Percentiles rank a stretch among this genome's conserved stretches.
Evolutionary conservation across 1,140 invertebrate species (phyloP).

Genomic region (Harlomillsia oculata): DNA sequence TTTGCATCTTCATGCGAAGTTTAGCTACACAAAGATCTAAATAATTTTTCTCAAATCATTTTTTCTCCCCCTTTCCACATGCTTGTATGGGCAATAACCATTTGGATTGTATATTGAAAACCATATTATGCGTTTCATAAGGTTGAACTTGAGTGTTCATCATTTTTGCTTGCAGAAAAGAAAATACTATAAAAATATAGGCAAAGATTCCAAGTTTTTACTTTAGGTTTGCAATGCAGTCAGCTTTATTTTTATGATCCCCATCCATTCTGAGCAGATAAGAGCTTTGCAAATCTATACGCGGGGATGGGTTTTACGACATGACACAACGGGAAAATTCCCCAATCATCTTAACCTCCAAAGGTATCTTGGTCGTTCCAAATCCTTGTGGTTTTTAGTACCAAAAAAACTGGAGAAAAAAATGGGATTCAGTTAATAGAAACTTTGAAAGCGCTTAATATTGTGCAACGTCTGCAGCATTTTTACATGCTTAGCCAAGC

Average conservation of each 20-base stretch:
- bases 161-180: too few species aligned
- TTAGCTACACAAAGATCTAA: too few species aligned
- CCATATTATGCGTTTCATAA: too few species aligned
- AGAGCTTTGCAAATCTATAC: slow-evolving; percentile 28
- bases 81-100: background rate
- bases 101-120: too few species aligned
- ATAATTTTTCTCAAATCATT: slow-evolving; percentile 4
- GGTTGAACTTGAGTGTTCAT: too few species aligned
- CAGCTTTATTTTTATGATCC: slow-evolving; percentile 19
- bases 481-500: slow-evolving; percentile 8
- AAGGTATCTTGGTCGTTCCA: too few species aligned
- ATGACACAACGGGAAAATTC: background rate
- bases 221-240: too few species aligned
- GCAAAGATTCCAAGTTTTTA: too few species aligned
- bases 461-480: slow-evolving; percentile 2
- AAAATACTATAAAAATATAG: too few species aligned
- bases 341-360: slow-evolving; percentile 1
- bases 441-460: background rate
- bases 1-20: too few species aligned
- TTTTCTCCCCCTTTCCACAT: background rate
- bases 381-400: too few species aligned
- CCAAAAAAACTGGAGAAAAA: background rate
- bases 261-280: slow-evolving; percentile 12
- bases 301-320: slow-evolving; percentile 11
- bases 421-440: background rate